Base-by-base conservation (phyloP, 2,888 invertebrate genomes). In the Ornithoptera priamus region DNA sequence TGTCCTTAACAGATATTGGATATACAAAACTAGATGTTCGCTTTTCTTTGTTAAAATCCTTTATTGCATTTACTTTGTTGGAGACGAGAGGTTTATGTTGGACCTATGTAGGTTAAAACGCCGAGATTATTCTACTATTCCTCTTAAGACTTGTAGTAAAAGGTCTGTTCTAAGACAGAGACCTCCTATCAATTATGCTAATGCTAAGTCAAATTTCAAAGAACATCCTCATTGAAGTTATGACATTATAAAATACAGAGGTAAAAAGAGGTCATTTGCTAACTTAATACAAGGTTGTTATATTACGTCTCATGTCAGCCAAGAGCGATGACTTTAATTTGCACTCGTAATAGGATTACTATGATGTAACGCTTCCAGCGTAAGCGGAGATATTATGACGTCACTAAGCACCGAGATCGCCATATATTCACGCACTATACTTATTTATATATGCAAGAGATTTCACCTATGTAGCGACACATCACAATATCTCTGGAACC, bases 301-400 rank as follows among this genome's bases (percentile, higher is more conserved):
- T 65, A 62, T 65, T 69, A 42, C 62, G 62, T 46, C 36, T 65
- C 42, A 17, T 62, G 65, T 69, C 62, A 65, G 56, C 69, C 30
- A 30, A 56, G 65, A 65, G 65, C 46, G 46, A 65, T 65, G 69
- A 69, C 30, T 62, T 69, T 69, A 65, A 69, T 65, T 69, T 69
- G 56, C 65, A 62, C 69, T 65, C 18, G 62, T 65, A 65, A 69
- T 62, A 62, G 69, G 65, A 69, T 69, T 69, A 69, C 60, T 57
- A 61, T 65, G 69, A 69, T 65, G 69, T 69, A 65, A 69, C 15
- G 65, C 65, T 50, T 22, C 42, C 62, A 62, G 65, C 69, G 65
- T 69, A 57, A 69, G 61, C 58, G 62, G 62, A 65, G 65, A 65
- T 69, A 60, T 61, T 65, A 69, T 60, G 65, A 65, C 57, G 65